These are phyloP conservation scores for Gila robusta DNA, from an alignment of 2,797 vertebrate genomes.

Conservation along the genomic window DNA sequence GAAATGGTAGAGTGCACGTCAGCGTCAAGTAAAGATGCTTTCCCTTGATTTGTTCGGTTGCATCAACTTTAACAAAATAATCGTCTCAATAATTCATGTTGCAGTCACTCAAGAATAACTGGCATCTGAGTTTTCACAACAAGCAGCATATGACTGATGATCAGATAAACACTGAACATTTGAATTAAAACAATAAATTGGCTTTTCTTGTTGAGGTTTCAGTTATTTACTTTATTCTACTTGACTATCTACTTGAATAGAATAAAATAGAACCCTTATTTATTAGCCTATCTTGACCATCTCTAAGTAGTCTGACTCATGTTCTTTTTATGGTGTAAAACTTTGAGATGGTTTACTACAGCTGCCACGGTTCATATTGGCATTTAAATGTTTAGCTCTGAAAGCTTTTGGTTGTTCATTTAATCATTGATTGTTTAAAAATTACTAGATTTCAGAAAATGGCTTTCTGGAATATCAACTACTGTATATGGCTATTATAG, in stretches of 20 bases:
- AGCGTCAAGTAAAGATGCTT: background rate
- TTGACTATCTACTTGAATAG: background rate
- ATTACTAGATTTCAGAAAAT: conserved; percentile 3
- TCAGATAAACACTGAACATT: background rate
- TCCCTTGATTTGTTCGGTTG: background rate
- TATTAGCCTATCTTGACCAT: background rate
- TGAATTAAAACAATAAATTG: background rate
- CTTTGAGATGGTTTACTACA: background rate
- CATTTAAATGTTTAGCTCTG: background rate
- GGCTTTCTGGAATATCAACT: conserved; percentile 17
- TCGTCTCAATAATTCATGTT: background rate
- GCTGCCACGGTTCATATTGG: background rate
- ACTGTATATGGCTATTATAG: background rate
- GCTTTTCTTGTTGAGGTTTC: background rate
- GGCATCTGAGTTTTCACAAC: background rate
- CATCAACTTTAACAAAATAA: background rate
- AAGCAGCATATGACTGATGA: background rate
- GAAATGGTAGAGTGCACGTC: background rate
- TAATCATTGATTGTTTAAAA: background rate
- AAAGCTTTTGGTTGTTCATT: conserved; percentile 10
- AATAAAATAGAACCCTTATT: background rate
- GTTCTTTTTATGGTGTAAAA: background rate
- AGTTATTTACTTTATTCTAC: background rate
- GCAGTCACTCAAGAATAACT: conserved; percentile 10
- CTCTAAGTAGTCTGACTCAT: background rate